Evolutionary conservation across 2,888 invertebrate genomes (phyloP), one percentile per base, ranked within the genome.

Genomic region (Campoplex capitator): DNA sequence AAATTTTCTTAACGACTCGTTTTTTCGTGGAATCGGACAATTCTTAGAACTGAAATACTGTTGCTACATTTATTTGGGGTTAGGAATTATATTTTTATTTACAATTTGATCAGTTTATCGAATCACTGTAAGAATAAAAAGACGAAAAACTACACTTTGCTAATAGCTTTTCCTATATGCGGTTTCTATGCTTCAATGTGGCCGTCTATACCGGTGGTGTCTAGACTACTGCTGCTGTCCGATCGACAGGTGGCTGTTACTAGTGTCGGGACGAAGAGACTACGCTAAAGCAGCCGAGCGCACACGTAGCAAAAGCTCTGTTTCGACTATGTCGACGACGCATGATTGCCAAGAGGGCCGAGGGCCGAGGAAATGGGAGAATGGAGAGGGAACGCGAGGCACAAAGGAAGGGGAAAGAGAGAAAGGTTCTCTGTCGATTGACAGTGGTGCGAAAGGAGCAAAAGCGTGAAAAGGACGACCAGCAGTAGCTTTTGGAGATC

Each of bases 181-280:
- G 68, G 23, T n/a, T 16, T 2, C n/a, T 54, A 51, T 51, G 38
- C 2, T 13, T 56, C 3, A 23, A 8, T 56, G 68, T 11, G 48
- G 51, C 38, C 56, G 56, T 4, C 86, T 85, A 82, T 78, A 81
- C 84, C 82, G 82, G 85, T 83, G 77, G 87, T 79, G 87, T 76
- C 88, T 85, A 86, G 86, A 85, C 87, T 77, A 83, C 87, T 86
- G 88, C 83, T 38, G 58, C 65, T 51, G 73, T 79, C 83, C 88
- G 86, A 89, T 88, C 89, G 89, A 90, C 89, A 89, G 89, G 89
- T 90, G 89, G 88, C 89, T 84, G 89, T 88, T 88, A 86, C 86
- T 88, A 89, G 83, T 84, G 38, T 88, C 88, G 86, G 62, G 78
- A 79, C 51, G 54, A 45, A 56, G 42, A 73, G 42, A 42, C 54